Percentiles rank a stretch among this genome's conserved stretches.
These are phyloP conservation scores for Lordiphosa collinella DNA, from an alignment of 1,140 invertebrate species.

Conservation along the genomic window DNA sequence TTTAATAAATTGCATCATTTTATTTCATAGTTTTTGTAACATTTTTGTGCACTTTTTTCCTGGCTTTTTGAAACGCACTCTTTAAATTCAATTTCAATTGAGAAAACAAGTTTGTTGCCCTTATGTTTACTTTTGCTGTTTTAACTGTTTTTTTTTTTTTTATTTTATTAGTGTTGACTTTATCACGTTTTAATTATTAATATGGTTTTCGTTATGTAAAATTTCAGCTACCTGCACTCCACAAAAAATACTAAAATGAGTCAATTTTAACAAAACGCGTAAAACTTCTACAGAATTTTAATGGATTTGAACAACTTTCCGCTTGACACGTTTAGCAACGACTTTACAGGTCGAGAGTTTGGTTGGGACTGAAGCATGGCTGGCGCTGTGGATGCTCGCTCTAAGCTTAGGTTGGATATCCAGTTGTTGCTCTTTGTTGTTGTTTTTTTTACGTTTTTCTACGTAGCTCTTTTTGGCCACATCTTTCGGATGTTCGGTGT, in stretches of 20 bases:
- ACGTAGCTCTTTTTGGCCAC: slow-evolving; percentile 51
- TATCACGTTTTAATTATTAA: slow-evolving; percentile 4
- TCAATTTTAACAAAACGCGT: slow-evolving; percentile 31
- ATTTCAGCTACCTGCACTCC: slow-evolving; percentile 45
- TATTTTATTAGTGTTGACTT: slow-evolving; percentile 3
- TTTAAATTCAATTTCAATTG: slow-evolving; percentile 11
- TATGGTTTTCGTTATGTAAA: slow-evolving; percentile 14
- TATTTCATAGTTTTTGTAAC: slow-evolving; percentile 1
- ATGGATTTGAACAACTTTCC: slow-evolving; percentile 29
- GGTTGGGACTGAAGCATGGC: slow-evolving; percentile 45
- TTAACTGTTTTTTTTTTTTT: slow-evolving; percentile 6
- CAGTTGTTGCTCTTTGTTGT: slow-evolving; percentile 20
- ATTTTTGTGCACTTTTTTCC: slow-evolving; percentile 15
- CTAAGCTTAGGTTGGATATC: slow-evolving; percentile 36
- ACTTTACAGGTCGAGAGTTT: slow-evolving; percentile 58
- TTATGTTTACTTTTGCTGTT: slow-evolving; percentile 21
- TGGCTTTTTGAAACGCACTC: slow-evolving; percentile 17
- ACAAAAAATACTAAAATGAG: slow-evolving; percentile 8
- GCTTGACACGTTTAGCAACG: slow-evolving; percentile 49
- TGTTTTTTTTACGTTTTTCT: slow-evolving; percentile 11
- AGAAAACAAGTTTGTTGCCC: slow-evolving; percentile 40
- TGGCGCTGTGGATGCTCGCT: slow-evolving; percentile 24
- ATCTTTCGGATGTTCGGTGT: slow-evolving; percentile 61
- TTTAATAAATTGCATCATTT: slow-evolving; percentile 3
- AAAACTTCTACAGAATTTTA: slow-evolving; percentile 18